phyloP scores from a whole-genome alignment of 2,888 invertebrate species.

The Tricholauxania praeusta region DNA sequence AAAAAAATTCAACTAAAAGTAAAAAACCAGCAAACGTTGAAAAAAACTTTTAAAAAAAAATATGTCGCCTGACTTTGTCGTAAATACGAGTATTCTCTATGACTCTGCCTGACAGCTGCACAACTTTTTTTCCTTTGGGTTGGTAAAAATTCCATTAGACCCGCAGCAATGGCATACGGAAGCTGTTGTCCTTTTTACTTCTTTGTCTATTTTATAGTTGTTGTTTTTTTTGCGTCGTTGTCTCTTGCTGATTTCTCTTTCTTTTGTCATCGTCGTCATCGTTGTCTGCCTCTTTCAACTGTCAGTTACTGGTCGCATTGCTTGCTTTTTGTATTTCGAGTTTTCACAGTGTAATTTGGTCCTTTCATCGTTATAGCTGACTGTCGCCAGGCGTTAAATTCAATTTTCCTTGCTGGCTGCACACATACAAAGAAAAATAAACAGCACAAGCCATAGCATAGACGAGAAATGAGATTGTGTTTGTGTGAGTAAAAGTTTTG shows the following conservation, averaged over 20 bases:
- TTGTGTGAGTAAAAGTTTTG: no score
- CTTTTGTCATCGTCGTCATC: background rate
- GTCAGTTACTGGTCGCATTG: background rate
- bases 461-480: no score
- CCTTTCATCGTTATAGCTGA: slow-evolving; percentile 17
- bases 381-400: slow-evolving; percentile 26
- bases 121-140: no score
- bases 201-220: background rate
- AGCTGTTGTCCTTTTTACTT: background rate
- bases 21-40: no score
- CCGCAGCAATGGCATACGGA: background rate
- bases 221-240: background rate
- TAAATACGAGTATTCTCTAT: no score
- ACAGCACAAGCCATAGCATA: no score
- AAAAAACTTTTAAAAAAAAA: no score
- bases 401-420: slow-evolving; percentile 23
- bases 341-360: slow-evolving; percentile 9
- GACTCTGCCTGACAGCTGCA: no score
- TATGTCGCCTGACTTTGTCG: no score
- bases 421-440: slow-evolving; percentile 13
- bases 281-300: background rate
- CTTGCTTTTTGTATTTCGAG: no score
- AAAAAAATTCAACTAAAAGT: background rate
- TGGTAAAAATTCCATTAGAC: slow-evolving; percentile 7
- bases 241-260: background rate